These are phyloP conservation scores for Blastobasis adustella DNA, from an alignment of 2,888 invertebrate species.

Conservation along the genomic window DNA sequence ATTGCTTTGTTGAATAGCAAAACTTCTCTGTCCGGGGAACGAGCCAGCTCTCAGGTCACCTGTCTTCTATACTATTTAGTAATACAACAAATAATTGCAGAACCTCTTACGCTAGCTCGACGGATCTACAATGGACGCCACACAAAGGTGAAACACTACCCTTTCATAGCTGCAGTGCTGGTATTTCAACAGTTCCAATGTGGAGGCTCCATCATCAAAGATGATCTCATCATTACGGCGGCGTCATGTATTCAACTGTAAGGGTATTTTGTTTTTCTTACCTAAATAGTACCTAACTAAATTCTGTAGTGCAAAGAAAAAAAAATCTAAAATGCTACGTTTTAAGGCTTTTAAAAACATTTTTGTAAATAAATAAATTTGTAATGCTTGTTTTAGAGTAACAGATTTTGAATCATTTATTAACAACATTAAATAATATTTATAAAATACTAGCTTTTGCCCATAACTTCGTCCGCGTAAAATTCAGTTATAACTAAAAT, in stretches of 20 bases:
- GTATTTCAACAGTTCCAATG: slow-evolving; percentile 49
- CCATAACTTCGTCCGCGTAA: too few species aligned
- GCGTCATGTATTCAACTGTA: slow-evolving; percentile 60
- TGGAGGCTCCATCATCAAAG: slow-evolving; percentile 51
- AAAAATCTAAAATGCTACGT: background rate
- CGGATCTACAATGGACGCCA: slow-evolving; percentile 39
- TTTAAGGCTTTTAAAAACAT: too few species aligned
- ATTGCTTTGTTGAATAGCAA: background rate
- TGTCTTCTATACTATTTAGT: background rate
- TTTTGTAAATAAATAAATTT: background rate
- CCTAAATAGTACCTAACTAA: background rate
- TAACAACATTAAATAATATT: too few species aligned
- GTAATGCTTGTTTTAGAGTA: too few species aligned
- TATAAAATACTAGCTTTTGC: too few species aligned
- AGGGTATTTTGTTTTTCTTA: slow-evolving; percentile 11
- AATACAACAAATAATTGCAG: background rate
- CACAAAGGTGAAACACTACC: slow-evolving; percentile 41
- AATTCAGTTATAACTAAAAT: too few species aligned
- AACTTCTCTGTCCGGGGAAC: background rate
- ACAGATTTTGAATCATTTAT: too few species aligned
- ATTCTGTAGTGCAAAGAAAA: too few species aligned
- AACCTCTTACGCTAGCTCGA: background rate
- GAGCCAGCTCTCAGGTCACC: background rate
- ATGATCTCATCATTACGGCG: slow-evolving; percentile 50
- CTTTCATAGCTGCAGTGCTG: slow-evolving; percentile 54